A percentile compares a stretch with the other conserved stretches of the same genome.
Evolutionary conservation across 2,797 vertebrate genomes (phyloP).

Genomic region (Melanotaenia nigrans): DNA sequence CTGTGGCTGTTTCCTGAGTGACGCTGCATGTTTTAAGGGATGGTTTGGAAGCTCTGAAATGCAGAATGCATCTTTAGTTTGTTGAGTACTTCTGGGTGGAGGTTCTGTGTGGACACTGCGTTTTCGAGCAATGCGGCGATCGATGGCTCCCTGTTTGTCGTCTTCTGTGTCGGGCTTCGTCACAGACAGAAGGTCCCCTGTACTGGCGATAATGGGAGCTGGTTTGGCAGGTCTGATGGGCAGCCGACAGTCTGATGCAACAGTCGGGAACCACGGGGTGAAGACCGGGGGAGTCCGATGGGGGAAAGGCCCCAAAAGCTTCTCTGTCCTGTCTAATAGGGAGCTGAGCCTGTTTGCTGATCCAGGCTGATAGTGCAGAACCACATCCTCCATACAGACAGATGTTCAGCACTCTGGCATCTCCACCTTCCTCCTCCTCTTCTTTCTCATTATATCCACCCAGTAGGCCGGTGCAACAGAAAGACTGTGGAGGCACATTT

Average conservation of each 20-base stretch:
- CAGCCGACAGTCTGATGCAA: slow-evolving; percentile 58
- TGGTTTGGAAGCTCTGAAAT: not conserved
- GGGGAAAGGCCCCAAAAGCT: slow-evolving; percentile 86
- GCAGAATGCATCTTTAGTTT: not conserved
- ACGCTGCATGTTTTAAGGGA: not conserved
- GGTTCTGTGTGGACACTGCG: not conserved
- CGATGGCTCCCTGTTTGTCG: not conserved
- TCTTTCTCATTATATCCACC: slow-evolving; percentile 15
- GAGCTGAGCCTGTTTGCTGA: slow-evolving; percentile 65
- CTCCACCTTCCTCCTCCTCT: not conserved
- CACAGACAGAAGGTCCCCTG: not conserved
- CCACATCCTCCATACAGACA: slow-evolving; percentile 87
- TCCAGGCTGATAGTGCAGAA: slow-evolving; percentile 86
- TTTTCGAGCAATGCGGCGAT: not conserved
- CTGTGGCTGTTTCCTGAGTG: not conserved
- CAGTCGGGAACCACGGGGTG: slow-evolving; percentile 87
- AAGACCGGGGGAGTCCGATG: slow-evolving; percentile 82
- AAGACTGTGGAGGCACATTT: not conserved
- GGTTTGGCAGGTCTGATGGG: slow-evolving; percentile 87
- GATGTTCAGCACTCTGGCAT: not conserved
- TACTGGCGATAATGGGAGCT: slow-evolving; percentile 82
- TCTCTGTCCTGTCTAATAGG: slow-evolving; percentile 83
- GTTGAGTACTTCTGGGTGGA: not conserved
- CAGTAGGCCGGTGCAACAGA: not conserved
- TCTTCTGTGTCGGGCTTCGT: not conserved